A percentile compares a stretch with the other conserved stretches of the same genome.
phyloP scores from a whole-genome alignment of 2,113 vertebrate species.

The Chauna torquata region DNA sequence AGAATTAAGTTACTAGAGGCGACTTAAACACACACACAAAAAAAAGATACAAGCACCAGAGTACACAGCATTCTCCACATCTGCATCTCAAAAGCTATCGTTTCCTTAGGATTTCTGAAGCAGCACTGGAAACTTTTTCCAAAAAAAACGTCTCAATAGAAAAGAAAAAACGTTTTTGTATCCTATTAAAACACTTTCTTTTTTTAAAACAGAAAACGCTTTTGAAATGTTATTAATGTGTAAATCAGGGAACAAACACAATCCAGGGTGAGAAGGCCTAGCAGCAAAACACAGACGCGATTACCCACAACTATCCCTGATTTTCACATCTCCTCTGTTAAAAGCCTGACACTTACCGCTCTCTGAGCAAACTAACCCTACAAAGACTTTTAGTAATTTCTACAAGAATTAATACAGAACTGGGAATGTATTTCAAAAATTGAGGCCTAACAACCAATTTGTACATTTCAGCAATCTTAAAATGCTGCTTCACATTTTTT shows the following conservation, averaged over 20 bases:
- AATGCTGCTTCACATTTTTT: background rate
- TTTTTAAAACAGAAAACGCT: background rate
- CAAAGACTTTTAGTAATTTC: background rate
- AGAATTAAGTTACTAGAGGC: background rate
- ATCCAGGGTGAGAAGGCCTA: background rate
- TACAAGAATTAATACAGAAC: background rate
- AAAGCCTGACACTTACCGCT: background rate
- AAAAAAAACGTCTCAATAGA: background rate
- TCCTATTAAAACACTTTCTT: background rate
- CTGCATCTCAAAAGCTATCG: background rate
- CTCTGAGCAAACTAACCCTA: background rate
- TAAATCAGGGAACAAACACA: background rate
- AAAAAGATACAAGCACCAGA: background rate
- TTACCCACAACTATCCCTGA: background rate
- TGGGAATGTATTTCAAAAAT: background rate
- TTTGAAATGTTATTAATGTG: background rate
- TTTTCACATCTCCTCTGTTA: background rate
- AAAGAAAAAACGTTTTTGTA: rapidly evolving
- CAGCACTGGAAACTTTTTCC: background rate
- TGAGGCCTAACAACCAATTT: background rate
- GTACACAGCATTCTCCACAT: background rate
- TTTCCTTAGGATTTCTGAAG: background rate
- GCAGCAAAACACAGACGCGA: background rate
- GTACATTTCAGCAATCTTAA: background rate
- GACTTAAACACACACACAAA: background rate